Base-by-base conservation (phyloP, 2,888 invertebrate species). In the Lymantria dispar region DNA sequence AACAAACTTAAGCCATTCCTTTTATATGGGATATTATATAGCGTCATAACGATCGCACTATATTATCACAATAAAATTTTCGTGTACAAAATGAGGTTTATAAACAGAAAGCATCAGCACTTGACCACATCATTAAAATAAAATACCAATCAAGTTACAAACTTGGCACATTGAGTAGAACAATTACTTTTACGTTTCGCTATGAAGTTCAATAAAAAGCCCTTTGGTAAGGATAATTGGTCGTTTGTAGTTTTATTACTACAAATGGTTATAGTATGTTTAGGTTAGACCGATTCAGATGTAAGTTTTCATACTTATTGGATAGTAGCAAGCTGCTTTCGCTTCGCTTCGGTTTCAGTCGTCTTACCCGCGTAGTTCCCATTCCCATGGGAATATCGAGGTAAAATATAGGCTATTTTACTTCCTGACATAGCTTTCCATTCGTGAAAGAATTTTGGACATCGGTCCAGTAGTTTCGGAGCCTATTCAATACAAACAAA, bases 191-290 rank as follows among this genome's bases (percentile, higher is more conserved):
- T 52, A 42, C 45, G 45, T 52, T 52, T 48, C 52, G 43, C 39
- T 55, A 58, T 52, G 52, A 65, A 62, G 50, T 58, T 58, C 55
- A 50, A 63, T 65, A 64, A 58, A 62, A 58, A 45, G 43, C 47
- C 44, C 56, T 54, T 51, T 43, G 52, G 49, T 44, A 62, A 62
- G 56, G 51, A 11, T 52, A 56, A 64, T 62, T 50, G 57, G 44
- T 50, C 56, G 56, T 60, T 50, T 52, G 55, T 57, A 57, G 41
- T 60, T 65, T 60, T 61, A 65, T 57, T 56, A 43, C 50, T 53
- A 48, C 22, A 22, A 22, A 22, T 22, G 22, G 22, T 56, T 55
- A 54, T 49, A 47, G 44, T 48, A 43, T 39, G 33, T 9, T 51
- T 53, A 54, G 65, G 66, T 59, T 57, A 52, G 55, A 54, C 53